A percentile compares a stretch with the other conserved stretches of the same genome.
Evolutionary conservation across 2,113 vertebrate species (phyloP).

Genomic region (Sander lucioperca): DNA sequence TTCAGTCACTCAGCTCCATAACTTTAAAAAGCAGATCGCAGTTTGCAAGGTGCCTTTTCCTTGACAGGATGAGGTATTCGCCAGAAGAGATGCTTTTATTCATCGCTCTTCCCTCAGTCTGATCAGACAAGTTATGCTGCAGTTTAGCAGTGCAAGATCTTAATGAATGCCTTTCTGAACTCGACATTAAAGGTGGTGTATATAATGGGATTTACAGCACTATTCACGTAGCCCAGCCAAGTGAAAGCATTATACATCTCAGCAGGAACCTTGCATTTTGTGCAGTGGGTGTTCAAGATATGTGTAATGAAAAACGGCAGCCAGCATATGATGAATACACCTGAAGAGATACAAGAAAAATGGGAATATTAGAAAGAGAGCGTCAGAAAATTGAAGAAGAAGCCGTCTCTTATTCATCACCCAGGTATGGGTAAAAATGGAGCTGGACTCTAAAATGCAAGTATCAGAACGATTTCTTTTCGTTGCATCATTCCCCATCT

Average conservation of each 20-base stretch:
- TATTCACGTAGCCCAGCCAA: slow-evolving; percentile 98
- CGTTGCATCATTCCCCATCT: slow-evolving; percentile 58
- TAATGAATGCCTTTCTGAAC: slow-evolving; percentile 98
- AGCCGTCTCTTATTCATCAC: neutral
- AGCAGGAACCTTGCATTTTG: slow-evolving; percentile 91
- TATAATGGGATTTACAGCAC: slow-evolving; percentile 98
- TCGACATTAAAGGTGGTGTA: slow-evolving; percentile 99
- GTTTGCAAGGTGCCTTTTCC: slow-evolving; percentile 60
- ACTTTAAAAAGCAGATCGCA: slow-evolving; percentile 40
- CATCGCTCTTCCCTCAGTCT: slow-evolving; percentile 42
- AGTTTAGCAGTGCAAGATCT: slow-evolving; percentile 95
- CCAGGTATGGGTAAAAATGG: neutral
- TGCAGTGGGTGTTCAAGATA: slow-evolving; percentile 97
- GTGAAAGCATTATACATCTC: slow-evolving; percentile 97
- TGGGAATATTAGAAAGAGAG: slow-evolving; percentile 21
- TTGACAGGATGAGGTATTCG: slow-evolving; percentile 78
- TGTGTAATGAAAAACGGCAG: slow-evolving; percentile 99
- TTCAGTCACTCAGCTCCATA: slow-evolving; percentile 37
- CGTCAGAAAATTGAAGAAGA: neutral
- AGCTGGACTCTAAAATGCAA: slow-evolving; percentile 6
- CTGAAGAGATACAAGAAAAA: slow-evolving; percentile 78
- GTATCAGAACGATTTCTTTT: slow-evolving; percentile 29
- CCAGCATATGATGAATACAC: slow-evolving; percentile 99
- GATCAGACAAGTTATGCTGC: slow-evolving; percentile 32
- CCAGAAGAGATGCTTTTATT: slow-evolving; percentile 55